Evolutionary conservation across 2,888 invertebrate genomes (phyloP).

Genomic region (Strigamia crassipes): DNA sequence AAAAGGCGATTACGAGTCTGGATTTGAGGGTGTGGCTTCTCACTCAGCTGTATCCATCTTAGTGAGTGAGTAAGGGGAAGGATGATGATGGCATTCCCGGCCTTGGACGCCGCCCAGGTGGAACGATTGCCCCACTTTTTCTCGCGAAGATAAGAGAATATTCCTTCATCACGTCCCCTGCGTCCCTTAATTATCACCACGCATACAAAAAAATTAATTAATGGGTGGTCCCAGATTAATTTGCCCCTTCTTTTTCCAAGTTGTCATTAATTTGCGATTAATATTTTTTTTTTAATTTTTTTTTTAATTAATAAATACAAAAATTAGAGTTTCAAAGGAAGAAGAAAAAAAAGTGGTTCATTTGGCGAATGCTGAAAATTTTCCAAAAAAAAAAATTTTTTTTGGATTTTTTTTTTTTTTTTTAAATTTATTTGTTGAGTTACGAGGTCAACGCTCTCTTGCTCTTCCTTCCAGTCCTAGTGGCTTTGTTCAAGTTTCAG

Average conservation of each 20-base stretch:
- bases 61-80: constrained; percentile 21
- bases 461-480: constrained; percentile 6
- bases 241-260: not conserved
- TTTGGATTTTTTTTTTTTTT: not conserved
- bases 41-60: constrained; percentile 7
- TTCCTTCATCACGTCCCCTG: not conserved
- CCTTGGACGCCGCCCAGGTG: constrained; percentile 21
- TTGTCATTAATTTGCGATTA: not conserved
- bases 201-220: not conserved
- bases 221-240: constrained; percentile 1
- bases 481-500: constrained; percentile 12
- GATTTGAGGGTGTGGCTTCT: constrained; percentile 3
- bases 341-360: not conserved
- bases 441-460: constrained; percentile 10
- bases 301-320: not conserved
- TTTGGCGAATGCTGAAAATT: not conserved
- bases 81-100: constrained; percentile 10
- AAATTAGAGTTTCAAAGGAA: not conserved
- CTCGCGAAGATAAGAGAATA: not conserved
- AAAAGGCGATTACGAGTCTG: not conserved
- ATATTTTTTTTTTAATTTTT: not conserved
- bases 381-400: not conserved
- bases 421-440: not conserved
- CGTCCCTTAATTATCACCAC: not conserved
- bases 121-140: constrained; percentile 10